Conservation (phyloP, 1,140 invertebrate species). For the Ooceraea biroi region DNA sequence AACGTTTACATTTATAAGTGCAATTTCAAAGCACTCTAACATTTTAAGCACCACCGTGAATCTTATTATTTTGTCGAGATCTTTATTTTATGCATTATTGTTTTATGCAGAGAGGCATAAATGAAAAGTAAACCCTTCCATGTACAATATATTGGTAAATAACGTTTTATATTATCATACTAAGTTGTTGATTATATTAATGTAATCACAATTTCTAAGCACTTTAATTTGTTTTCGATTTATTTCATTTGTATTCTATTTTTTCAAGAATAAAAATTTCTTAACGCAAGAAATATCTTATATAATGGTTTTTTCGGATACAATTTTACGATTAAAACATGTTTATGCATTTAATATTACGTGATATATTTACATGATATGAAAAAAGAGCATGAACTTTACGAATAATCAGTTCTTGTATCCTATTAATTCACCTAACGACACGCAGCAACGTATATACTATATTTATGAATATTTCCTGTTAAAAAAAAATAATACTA, state of each 20-base stretch:
- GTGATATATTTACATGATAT: neutral
- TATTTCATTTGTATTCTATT: neutral
- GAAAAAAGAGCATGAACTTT: neutral
- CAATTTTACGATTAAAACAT: neutral
- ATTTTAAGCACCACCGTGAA: neutral
- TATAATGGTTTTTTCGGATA: neutral
- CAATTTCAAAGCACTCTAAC: neutral
- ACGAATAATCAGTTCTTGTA: no score
- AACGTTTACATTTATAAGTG: conserved; percentile 11
- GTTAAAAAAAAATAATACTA: neutral
- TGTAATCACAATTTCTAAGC: neutral
- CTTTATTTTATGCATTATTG: neutral
- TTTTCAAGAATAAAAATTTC: no score
- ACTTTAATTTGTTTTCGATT: neutral
- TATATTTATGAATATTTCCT: no score
- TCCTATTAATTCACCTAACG: neutral
- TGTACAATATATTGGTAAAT: neutral
- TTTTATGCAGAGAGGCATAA: neutral
- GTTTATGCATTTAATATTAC: no score
- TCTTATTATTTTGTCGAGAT: neutral
- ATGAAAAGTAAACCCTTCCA: neutral
- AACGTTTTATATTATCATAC: neutral
- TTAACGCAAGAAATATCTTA: no score
- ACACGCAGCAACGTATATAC: neutral
- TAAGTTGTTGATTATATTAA: neutral